Base-by-base conservation (phyloP, 2,888 invertebrate genomes). In the Aspidiotus destructor region DNA sequence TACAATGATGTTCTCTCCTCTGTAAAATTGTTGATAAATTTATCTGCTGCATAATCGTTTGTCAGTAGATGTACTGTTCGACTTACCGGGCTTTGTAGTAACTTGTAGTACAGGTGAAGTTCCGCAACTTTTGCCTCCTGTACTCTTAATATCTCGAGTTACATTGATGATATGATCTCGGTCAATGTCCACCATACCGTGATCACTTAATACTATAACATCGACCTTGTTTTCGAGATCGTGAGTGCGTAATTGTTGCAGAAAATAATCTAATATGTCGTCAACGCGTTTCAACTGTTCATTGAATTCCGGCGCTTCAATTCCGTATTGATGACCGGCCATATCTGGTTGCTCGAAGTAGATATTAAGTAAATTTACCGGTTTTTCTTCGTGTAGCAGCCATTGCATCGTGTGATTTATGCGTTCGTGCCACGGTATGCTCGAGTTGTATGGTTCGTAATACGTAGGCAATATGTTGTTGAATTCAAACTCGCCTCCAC, bases 291-390 rank as follows among this genome's bases (percentile, higher is more conserved):
- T 73, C 7, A 84, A 75, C 64, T 80, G 73, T 41, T 79, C 74
- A 48, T 78, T 76, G 41, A 79, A 77, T 62, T 77, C 73, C 2
- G 72, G 70, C 17, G 78, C 77, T 53, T 83, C 79, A 7, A 83
- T 83, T 0, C 86, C 87, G 74, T 78, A 81, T 0, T 74, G 75
- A 76, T 89, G 88, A 0, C 83, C 85, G 69, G 79, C 77, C 11
- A 77, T 77, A 76, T 88, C 89, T 0, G 88, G 88, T 73, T 88
- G 84, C 73, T 86, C 84, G 73, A 86, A 82, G 74, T 88, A 88
- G 55, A 86, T 69, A 77, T 86, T 79, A 1, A 85, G 83, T 65
- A 88, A 77, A 78, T 88, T 88, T 0, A 85, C 84, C 10, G 87
- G 86, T 68, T 79, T 81, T 13, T 74, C 74, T 7, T 79, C 77